Percentiles rank a stretch among this genome's conserved stretches.
These are phyloP conservation scores for Tenthredo notha DNA, from an alignment of 2,888 invertebrate species.

Conservation along the genomic window DNA sequence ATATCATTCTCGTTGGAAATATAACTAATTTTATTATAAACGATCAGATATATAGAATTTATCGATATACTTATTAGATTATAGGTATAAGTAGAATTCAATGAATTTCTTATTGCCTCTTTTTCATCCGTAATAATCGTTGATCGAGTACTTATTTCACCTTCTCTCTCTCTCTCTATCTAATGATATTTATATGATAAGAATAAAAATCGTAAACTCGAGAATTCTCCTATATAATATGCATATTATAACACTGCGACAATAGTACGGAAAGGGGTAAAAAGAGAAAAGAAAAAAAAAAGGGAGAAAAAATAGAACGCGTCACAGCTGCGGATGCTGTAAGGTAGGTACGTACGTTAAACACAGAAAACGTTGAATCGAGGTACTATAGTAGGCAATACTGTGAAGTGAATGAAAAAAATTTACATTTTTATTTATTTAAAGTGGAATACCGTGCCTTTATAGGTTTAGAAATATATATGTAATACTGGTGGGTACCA, in stretches of 20 bases:
- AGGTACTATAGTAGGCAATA: not conserved
- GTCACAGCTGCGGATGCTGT: not conserved
- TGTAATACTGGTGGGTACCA: not conserved
- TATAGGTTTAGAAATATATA: no score
- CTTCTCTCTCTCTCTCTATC: not conserved
- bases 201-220: no score
- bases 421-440: constrained; percentile 26
- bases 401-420: not conserved
- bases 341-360: no score
- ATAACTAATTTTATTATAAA: not conserved
- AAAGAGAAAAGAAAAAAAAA: not conserved
- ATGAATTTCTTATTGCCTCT: not conserved
- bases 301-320: not conserved
- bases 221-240: no score
- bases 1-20: not conserved
- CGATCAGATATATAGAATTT: not conserved
- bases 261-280: not conserved
- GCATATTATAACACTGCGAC: not conserved
- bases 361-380: not conserved
- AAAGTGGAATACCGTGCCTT: not conserved
- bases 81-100: not conserved
- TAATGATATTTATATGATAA: no score
- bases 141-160: not conserved
- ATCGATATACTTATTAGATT: not conserved
- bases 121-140: not conserved